Evolutionary conservation across 1,140 invertebrate species (phyloP), one percentile per base, ranked within the genome.

Genomic region (Ylistrum balloti): DNA sequence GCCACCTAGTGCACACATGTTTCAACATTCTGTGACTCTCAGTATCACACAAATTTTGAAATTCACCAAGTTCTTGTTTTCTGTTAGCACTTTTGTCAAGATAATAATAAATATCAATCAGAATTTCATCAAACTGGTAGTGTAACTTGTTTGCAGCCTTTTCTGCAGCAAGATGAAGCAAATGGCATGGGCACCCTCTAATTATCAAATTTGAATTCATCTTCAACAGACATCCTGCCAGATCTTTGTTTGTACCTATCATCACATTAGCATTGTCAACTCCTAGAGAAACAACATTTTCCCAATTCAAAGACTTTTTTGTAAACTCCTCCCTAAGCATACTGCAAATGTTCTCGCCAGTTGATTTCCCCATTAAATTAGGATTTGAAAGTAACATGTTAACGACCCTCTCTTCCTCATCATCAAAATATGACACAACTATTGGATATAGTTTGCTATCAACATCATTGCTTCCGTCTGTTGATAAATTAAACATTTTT

Each of bases 1-100:
- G 89, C 90, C 91, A 93, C 34, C 91, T 86, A 35, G 92, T 93
- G n/a, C 86, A 34, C 35, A 92, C 91, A 92, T 93, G 93, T 88
- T 92, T 93, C 74, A 92, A 20, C 17, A 92, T 92, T 74, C 91
- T 91, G 13, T 88, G 56, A 11, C 86, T 33, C 56, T 93, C 86
- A 35, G 88, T 35, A 38, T 91, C 90, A 91, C 85, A 88, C 20
- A 90, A 34, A 22, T 33, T 85, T 86, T 92, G 92, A 33, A 91
- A 86, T 34, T 88, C 87, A 32, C 88, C 85, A 0, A 92, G 86
- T 32, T 86, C 74, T 48, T 86, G 32, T 48, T 92, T 87, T 34
- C 91, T 33, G 10, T 89, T 91, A 33, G 88, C 74, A 88, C 91
- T 92, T 86, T 93, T 93, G 56, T 91, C 88, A 20, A 93, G 86